Evolutionary conservation across 30 jellyfish, hydroid and myxozoan genomes (phyloP).

Genomic region (Aurelia sp.): DNA sequence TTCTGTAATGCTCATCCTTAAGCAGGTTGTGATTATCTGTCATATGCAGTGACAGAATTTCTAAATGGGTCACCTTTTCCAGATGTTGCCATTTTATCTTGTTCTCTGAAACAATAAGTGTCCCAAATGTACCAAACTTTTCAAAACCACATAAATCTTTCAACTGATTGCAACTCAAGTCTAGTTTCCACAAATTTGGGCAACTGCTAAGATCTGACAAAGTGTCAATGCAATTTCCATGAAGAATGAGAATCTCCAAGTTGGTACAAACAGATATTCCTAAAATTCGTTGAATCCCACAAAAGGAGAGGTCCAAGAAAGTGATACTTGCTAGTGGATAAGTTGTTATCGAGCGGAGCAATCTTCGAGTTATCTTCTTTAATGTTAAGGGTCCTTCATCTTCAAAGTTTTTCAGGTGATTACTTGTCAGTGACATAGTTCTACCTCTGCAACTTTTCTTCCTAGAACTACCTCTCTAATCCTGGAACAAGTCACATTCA

Average conservation of each 20-base stretch:
- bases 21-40: constrained; percentile 22
- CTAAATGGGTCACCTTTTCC: constrained; percentile 40
- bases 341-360: constrained; percentile 44
- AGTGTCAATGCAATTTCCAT: constrained; percentile 42
- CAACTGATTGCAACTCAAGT: constrained; percentile 50
- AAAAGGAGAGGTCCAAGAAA: constrained; percentile 45
- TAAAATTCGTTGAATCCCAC: constrained; percentile 44
- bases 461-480: too few relatives aligned
- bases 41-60: constrained; percentile 22
- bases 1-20: constrained; percentile 49
- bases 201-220: constrained; percentile 51
- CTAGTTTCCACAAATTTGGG: constrained; percentile 57
- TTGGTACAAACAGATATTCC: constrained; percentile 57
- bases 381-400: background rate
- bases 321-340: constrained; percentile 61
- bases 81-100: constrained; percentile 52
- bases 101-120: constrained; percentile 36
- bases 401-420: too few relatives aligned
- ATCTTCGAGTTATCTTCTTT: constrained; percentile 10
- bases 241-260: constrained; percentile 44
- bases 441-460: too few relatives aligned
- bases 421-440: too few relatives aligned
- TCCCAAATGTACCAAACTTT: constrained; percentile 41
- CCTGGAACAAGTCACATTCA: too few relatives aligned
- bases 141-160: constrained; percentile 54